These are phyloP conservation scores for Fragum fragum DNA, from an alignment of 2,888 invertebrate genomes.

Conservation along the genomic window DNA sequence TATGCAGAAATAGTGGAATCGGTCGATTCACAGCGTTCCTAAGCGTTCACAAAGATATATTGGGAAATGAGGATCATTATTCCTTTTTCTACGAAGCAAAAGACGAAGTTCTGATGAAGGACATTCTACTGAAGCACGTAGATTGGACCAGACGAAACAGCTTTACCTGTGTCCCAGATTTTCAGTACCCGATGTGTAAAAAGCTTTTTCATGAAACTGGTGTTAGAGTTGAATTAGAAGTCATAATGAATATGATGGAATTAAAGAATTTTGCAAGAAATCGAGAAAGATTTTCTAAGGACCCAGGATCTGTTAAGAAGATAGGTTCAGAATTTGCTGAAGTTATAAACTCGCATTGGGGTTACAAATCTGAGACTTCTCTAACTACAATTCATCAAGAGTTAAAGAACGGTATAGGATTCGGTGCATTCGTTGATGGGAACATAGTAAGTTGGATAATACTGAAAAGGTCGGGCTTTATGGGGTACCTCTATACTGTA, in stretches of 20 bases:
- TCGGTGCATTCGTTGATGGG: conserved; percentile 13
- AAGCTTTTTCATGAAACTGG: too few relatives aligned
- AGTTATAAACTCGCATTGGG: conserved; percentile 1
- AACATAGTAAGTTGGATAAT: background rate
- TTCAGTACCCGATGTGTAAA: background rate
- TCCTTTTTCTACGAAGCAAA: background rate
- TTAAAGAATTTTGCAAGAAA: background rate
- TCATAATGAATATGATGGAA: background rate
- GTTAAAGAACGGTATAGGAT: background rate
- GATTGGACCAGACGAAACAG: background rate
- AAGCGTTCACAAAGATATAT: background rate
- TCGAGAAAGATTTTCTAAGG: background rate
- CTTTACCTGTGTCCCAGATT: background rate
- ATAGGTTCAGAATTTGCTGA: background rate
- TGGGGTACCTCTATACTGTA: background rate
- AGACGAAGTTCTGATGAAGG: background rate
- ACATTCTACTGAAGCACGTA: background rate
- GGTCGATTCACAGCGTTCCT: background rate
- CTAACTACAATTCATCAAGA: background rate
- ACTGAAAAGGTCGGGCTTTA: background rate
- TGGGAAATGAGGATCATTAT: background rate
- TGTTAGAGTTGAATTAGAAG: background rate
- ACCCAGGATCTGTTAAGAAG: background rate
- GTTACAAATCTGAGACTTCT: background rate
- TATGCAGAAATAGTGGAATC: background rate